Evolutionary conservation across 2,888 invertebrate genomes (phyloP).

Genomic region (Balanococcus diminutus): DNA sequence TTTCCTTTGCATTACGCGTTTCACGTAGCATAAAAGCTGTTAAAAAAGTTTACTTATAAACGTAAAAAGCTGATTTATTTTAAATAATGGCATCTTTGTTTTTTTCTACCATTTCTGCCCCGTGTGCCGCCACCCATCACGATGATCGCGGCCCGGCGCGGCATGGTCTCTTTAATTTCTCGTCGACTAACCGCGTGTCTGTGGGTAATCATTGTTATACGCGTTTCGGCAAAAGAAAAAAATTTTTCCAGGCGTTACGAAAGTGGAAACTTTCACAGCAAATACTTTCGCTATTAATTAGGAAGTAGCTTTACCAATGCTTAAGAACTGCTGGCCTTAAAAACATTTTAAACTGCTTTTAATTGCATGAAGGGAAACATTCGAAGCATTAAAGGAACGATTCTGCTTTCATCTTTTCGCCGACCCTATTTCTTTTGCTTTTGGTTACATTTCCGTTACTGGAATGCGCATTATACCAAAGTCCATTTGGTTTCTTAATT

Average conservation of each 20-base stretch:
- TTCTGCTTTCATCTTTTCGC: conserved; percentile 8
- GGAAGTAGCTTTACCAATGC: conserved; percentile 19
- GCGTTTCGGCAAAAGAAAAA: not conserved
- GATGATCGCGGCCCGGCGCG: not conserved
- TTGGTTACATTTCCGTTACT: conserved; percentile 16
- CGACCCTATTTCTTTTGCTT: conserved; percentile 9
- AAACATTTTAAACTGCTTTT: conserved; percentile 41
- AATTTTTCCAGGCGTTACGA: not conserved
- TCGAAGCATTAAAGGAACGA: conserved; percentile 22
- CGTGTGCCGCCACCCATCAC: not conserved
- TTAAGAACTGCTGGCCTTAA: conserved; percentile 5
- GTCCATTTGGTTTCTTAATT: conserved; percentile 39
- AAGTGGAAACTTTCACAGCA: conserved; percentile 19
- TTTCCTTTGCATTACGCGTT: conserved; percentile 40
- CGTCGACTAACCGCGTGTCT: not conserved
- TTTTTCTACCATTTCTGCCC: not conserved
- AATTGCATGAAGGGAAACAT: conserved; percentile 26
- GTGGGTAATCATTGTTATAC: not conserved
- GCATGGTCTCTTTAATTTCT: not conserved
- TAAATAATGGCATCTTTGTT: conserved; percentile 33
- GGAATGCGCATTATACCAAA: not conserved
- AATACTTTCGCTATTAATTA: conserved; percentile 40
- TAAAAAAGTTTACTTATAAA: conserved; percentile 47
- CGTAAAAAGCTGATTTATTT: conserved; percentile 51
- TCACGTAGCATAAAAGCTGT: conserved; percentile 49